Evolutionary conservation across 1,140 invertebrate species (phyloP).

Genomic region (Zaprionus lachaisei): DNA sequence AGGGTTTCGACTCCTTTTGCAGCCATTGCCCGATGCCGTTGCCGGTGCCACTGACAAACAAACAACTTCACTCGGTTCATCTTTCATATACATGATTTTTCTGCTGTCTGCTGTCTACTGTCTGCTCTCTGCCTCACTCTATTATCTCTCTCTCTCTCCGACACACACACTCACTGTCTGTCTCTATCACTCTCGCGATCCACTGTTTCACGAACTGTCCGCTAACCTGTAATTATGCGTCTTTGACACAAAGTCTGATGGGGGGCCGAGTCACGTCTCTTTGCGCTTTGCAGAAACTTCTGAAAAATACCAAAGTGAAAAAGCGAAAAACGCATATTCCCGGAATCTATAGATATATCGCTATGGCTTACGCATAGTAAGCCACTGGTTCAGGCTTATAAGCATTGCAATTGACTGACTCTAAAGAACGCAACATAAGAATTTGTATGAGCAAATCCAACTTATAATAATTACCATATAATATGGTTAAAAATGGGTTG

Average conservation of each 20-base stretch:
- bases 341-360: constrained; percentile 8
- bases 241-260: constrained; percentile 55
- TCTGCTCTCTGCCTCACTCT: constrained; percentile 21
- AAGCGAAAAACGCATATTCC: constrained; percentile 7
- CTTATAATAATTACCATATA: too few species aligned
- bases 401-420: too few species aligned
- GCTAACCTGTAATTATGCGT: constrained; percentile 74
- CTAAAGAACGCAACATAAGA: too few species aligned
- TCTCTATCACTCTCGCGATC: constrained; percentile 22
- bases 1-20: constrained; percentile 49
- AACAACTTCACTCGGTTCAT: constrained; percentile 58
- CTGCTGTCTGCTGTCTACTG: constrained; percentile 37
- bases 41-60: constrained; percentile 21
- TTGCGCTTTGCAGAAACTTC: constrained; percentile 22
- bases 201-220: constrained; percentile 30
- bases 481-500: too few species aligned
- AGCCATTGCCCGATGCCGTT: constrained; percentile 9
- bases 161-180: constrained; percentile 14
- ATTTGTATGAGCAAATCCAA: too few species aligned
- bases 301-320: constrained; percentile 16
- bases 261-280: constrained; percentile 6
- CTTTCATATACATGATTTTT: constrained; percentile 77
- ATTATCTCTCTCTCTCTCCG: background rate
- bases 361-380: background rate
- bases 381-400: background rate